A percentile compares a stretch with the other conserved stretches of the same genome.
Conservation (phyloP, 2,888 invertebrate species). For the Ormyrus pomaceus region DNA sequence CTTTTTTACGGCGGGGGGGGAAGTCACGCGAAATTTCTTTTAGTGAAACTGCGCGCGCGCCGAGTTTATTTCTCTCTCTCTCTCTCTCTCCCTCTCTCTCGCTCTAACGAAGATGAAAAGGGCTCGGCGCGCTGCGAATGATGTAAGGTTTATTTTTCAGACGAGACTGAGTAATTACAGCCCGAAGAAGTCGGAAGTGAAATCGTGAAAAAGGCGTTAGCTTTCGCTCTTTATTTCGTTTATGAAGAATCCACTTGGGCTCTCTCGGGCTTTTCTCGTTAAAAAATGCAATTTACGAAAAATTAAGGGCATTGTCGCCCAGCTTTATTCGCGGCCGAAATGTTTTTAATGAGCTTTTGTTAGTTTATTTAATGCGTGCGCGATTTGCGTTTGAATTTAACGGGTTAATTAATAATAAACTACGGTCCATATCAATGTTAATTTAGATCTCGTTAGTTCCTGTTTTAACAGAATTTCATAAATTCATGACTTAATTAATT, state of each 20-base stretch:
- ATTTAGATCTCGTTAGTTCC: too few species aligned
- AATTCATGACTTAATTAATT: too few species aligned
- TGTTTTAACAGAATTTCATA: too few species aligned
- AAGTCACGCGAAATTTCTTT: constrained; percentile 33
- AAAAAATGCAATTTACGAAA: constrained; percentile 9
- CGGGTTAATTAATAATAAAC: neutral
- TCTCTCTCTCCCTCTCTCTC: constrained; percentile 8
- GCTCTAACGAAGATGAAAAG: constrained; percentile 51
- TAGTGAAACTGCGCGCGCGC: constrained; percentile 1
- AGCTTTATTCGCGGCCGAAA: neutral
- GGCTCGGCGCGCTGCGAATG: constrained; percentile 28
- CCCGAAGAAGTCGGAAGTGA: constrained; percentile 35
- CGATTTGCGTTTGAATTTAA: neutral
- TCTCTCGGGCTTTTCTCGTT: neutral
- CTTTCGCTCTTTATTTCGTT: constrained; percentile 11
- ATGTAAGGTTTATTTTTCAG: constrained; percentile 43
- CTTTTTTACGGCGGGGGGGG: constrained; percentile 1
- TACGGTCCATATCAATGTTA: too few species aligned
- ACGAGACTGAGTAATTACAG: constrained; percentile 48
- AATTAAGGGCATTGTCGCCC: constrained; percentile 5
- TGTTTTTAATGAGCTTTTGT: constrained; percentile 1
- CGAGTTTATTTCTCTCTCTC: constrained; percentile 17
- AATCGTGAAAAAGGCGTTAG: constrained; percentile 11
- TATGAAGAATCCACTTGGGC: neutral
- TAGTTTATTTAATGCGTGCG: neutral